Evolutionary conservation across 2,113 vertebrate genomes (phyloP).

Genomic region (Eptesicus fuscus): DNA sequence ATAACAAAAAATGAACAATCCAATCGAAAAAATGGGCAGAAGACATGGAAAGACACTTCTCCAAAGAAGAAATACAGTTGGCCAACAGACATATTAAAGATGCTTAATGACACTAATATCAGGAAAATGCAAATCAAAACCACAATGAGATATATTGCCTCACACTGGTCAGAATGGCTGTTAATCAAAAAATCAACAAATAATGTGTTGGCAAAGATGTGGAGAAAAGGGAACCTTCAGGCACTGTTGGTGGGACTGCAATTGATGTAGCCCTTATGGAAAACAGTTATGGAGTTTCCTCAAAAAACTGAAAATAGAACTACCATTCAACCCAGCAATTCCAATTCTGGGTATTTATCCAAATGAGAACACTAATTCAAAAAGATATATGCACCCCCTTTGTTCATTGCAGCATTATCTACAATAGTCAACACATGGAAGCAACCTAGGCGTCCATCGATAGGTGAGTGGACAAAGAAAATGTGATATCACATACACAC

Average conservation of each 20-base stretch:
- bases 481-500: too few relatives aligned
- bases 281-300: not conserved
- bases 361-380: not conserved
- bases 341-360: not conserved
- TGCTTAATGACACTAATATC: not conserved
- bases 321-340: not conserved
- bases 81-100: not conserved
- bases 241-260: not conserved
- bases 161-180: not conserved
- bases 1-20: not conserved
- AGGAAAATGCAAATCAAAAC: not conserved
- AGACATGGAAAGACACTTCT: not conserved
- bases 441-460: not conserved
- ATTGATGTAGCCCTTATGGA: not conserved
- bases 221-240: not conserved
- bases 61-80: not conserved
- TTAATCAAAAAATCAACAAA: not conserved
- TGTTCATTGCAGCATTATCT: not conserved
- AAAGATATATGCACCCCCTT: not conserved
- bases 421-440: not conserved
- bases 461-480: not conserved
- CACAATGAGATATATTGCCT: not conserved
- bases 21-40: not conserved
- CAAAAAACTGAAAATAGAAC: not conserved
- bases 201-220: not conserved